A percentile compares a stretch with the other conserved stretches of the same genome.
Conservation (phyloP, 1,140 invertebrate genomes). For the Leptinotarsa lineolata region DNA sequence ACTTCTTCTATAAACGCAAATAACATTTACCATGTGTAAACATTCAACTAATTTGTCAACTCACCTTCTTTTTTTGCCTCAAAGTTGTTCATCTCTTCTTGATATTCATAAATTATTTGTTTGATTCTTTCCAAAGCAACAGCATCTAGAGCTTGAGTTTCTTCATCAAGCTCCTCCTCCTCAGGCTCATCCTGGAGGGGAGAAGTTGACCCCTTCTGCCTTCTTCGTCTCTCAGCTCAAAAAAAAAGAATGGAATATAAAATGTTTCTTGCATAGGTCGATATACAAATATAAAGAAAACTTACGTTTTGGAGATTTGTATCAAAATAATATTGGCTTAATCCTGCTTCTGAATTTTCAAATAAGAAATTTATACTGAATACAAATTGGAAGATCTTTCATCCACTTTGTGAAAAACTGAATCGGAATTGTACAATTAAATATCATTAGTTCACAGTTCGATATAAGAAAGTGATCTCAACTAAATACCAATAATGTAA, state of each 20-base stretch:
- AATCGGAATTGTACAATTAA: too few species aligned
- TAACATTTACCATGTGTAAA: background rate
- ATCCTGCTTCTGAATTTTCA: too few species aligned
- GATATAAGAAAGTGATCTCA: too few species aligned
- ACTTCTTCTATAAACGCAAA: conserved; percentile 47
- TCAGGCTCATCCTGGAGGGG: conserved; percentile 66
- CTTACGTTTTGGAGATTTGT: conserved; percentile 12
- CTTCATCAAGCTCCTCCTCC: conserved; percentile 81
- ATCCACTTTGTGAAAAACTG: too few species aligned
- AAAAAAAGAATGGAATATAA: background rate
- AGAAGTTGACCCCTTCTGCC: conserved; percentile 62
- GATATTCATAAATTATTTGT: conserved; percentile 80
- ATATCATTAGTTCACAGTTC: too few species aligned
- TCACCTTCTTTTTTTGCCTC: conserved; percentile 61
- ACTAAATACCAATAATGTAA: too few species aligned
- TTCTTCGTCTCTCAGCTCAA: conserved; percentile 64
- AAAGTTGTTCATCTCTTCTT: conserved; percentile 76
- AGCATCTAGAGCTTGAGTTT: conserved; percentile 73
- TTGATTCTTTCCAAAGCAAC: conserved; percentile 75
- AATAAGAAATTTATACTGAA: too few species aligned
- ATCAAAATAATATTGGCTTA: background rate
- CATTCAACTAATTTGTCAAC: background rate
- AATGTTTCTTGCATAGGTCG: background rate
- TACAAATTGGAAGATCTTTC: too few species aligned
- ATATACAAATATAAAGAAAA: background rate